Evolutionary conservation across 2,888 invertebrate species (phyloP), one percentile per base, ranked within the genome.

Genomic region (Stenotaenia linearis): DNA sequence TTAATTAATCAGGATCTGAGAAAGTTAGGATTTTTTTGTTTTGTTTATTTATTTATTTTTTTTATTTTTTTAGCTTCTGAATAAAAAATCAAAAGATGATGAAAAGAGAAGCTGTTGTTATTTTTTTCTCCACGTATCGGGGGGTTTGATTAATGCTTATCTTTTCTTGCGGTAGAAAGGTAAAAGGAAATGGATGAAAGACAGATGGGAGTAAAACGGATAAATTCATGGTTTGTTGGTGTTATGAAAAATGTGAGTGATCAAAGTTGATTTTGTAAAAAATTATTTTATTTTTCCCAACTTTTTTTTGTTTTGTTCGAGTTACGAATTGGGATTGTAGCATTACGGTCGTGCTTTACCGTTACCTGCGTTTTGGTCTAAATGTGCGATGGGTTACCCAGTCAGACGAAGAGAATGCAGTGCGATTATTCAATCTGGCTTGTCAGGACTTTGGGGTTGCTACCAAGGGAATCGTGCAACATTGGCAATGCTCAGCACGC

Each of bases 391-490:
- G 28, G 69, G 69, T 69, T 69, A 69, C 69, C 69, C 69, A 69
- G 25, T 28, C 69, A 69, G 69, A 69, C 69, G 25, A 69, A 69
- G 69, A 69, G 69, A 69, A 69, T 69, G 69, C 69, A 28, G 69
- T 69, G n/a, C 69, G 69, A 69, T 69, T 69, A 69, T 69, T 69
- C 69, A 69, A 69, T 69, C 69, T 69, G 69, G 69, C 69, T 69
- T 69, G 69, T 69, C 69, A 69, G 69, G 69, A 69, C 69, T 69
- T 69, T 25, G 69, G 69, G 28, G 69, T 25, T 28, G 28, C 25
- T 69, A 28, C 69, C 69, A 69, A n/a, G 69, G 69, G 69, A 69
- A 12, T 69, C 28, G 50, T 15, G 50, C n/a, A 50, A 50, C 50
- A 69, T 69, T 69, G 69, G 69, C 69, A 69, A 69, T 69, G 69